phyloP scores from a whole-genome alignment of 2,888 invertebrate genomes.

The Trichacis sp. region DNA sequence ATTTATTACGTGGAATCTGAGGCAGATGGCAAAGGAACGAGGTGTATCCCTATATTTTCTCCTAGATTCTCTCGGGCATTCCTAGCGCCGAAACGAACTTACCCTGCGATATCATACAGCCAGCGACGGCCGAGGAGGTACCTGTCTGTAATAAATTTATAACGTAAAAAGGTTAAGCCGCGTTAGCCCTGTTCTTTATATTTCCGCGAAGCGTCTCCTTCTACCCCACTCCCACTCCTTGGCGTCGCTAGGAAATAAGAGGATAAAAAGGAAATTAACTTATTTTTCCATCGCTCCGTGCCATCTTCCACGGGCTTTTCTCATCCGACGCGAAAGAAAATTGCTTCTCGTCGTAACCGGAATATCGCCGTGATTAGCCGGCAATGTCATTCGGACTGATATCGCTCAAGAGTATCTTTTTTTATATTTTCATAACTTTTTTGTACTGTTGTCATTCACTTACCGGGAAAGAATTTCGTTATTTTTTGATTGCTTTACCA shows the following conservation, averaged over 20 bases:
- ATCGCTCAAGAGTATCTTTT: no score
- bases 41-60: slow-evolving; percentile 59
- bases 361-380: slow-evolving; percentile 66
- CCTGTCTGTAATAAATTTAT: slow-evolving; percentile 66
- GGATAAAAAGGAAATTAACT: slow-evolving; percentile 64
- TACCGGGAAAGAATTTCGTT: no score
- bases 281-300: slow-evolving; percentile 67
- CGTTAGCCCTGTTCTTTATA: slow-evolving; percentile 68
- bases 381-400: slow-evolving; percentile 38
- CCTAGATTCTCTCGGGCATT: slow-evolving; percentile 61
- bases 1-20: slow-evolving; percentile 28
- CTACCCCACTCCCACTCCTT: slow-evolving; percentile 29
- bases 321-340: slow-evolving; percentile 64
- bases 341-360: slow-evolving; percentile 64
- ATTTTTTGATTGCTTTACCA: no score
- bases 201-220: slow-evolving; percentile 57
- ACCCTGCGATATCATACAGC: slow-evolving; percentile 61
- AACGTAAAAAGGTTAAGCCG: slow-evolving; percentile 67
- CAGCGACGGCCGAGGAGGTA: slow-evolving; percentile 34
- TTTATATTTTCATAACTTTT: no score
- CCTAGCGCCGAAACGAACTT: slow-evolving; percentile 65
- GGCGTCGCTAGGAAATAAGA: slow-evolving; percentile 31
- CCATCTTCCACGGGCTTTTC: slow-evolving; percentile 64
- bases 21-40: slow-evolving; percentile 49
- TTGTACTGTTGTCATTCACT: no score